phyloP scores from a whole-genome alignment of 2,797 vertebrate genomes.

The Rhinophrynus dorsalis region DNA sequence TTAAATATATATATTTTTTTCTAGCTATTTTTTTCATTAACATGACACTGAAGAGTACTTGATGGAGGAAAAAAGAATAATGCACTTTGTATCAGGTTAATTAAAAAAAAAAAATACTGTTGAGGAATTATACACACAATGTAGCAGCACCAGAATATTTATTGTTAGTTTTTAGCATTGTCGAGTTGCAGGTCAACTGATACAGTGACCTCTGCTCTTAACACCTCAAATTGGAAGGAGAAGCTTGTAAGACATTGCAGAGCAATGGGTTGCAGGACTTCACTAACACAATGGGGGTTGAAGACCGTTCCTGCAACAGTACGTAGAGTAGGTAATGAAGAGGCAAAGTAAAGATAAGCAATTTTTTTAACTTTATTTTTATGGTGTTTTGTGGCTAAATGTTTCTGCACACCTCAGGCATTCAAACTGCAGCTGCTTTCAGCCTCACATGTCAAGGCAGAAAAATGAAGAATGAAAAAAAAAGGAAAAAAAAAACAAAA shows the following conservation, averaged over 20 bases:
- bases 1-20: constrained; percentile 51
- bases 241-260: constrained; percentile 28
- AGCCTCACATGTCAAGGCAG: constrained; percentile 65
- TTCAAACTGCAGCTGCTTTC: constrained; percentile 71
- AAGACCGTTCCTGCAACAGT: constrained; percentile 63
- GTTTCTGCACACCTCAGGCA: constrained; percentile 72
- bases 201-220: constrained; percentile 53
- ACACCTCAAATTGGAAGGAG: constrained; percentile 54
- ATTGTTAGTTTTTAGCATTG: constrained; percentile 80
- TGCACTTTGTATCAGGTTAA: constrained; percentile 86
- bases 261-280: constrained; percentile 60
- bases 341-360: constrained; percentile 60
- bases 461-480: constrained; percentile 49
- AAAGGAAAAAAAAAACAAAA: no score
- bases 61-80: constrained; percentile 71
- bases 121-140: constrained; percentile 81
- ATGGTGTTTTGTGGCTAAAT: constrained; percentile 64
- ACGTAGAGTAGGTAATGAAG: constrained; percentile 65
- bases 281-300: neutral
- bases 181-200: constrained; percentile 72
- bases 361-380: constrained; percentile 52
- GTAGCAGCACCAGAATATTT: constrained; percentile 85
- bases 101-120: constrained; percentile 65
- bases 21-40: constrained; percentile 47
- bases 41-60: constrained; percentile 68